phyloP scores from a whole-genome alignment of 2,113 vertebrate genomes.

The Neofelis nebulosa region DNA sequence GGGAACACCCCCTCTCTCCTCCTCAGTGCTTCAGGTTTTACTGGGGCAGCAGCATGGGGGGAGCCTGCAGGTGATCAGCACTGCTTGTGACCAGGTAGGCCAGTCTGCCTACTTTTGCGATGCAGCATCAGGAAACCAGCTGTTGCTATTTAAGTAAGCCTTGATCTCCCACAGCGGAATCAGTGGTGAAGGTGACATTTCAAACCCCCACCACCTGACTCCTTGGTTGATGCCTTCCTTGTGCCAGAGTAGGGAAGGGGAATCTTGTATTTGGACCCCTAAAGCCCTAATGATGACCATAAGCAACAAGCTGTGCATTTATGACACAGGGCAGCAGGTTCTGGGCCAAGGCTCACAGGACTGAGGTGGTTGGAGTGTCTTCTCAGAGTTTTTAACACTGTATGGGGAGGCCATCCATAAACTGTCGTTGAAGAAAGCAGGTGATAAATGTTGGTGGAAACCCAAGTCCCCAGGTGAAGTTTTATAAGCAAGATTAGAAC shows the following conservation, averaged over 20 bases:
- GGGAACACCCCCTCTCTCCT: background rate
- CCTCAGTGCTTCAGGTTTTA: background rate
- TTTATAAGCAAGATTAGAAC: background rate
- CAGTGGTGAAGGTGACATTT: background rate
- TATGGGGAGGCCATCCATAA: background rate
- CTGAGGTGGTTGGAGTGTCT: background rate
- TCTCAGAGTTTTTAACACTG: background rate
- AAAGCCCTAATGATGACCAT: background rate
- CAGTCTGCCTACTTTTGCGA: background rate
- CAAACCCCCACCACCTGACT: background rate
- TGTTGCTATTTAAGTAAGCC: background rate
- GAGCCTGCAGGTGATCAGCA: too few species aligned
- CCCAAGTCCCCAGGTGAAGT: background rate
- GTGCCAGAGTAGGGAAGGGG: background rate
- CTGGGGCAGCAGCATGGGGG: too few species aligned
- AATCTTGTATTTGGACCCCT: background rate
- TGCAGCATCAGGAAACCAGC: background rate
- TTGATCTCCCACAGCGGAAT: background rate
- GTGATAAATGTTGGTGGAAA: background rate
- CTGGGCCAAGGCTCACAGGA: background rate
- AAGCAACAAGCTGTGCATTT: background rate
- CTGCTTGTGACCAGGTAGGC: background rate
- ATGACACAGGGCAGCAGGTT: background rate
- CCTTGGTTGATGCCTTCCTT: background rate
- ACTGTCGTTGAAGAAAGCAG: background rate